Evolutionary conservation across 2,888 invertebrate species (phyloP).

Genomic region (Lathronympha strigana): DNA sequence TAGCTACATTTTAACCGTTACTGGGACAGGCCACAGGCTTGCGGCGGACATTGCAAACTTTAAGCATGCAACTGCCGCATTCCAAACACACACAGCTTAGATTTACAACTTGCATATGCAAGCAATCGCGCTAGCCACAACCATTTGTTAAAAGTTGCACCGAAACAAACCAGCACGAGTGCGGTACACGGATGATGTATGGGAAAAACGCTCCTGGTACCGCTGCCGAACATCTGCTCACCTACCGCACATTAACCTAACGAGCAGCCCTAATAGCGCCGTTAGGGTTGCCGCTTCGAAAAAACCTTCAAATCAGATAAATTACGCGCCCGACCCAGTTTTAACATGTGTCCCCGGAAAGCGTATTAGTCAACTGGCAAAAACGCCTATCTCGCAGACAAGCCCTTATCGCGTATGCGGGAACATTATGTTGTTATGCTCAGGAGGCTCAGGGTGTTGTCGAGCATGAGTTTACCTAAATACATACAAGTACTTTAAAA

Average conservation of each 20-base stretch:
- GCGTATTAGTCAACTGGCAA: constrained; percentile 71
- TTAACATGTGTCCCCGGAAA: constrained; percentile 62
- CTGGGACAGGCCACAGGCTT: not conserved
- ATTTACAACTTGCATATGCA: constrained; percentile 40
- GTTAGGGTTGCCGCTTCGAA: constrained; percentile 67
- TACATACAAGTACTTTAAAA: not conserved
- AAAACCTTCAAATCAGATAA: constrained; percentile 77
- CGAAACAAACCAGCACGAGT: constrained; percentile 50
- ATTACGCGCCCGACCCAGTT: constrained; percentile 69
- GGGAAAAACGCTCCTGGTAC: constrained; percentile 69
- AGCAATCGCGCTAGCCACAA: constrained; percentile 38
- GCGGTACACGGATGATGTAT: constrained; percentile 71
- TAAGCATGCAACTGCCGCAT: constrained; percentile 32
- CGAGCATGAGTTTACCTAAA: constrained; percentile 4
- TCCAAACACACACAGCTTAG: constrained; percentile 26
- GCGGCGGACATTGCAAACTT: constrained; percentile 35
- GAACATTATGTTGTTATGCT: constrained; percentile 24
- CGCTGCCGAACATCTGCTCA: constrained; percentile 71
- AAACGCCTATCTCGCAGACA: constrained; percentile 63
- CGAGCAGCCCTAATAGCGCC: constrained; percentile 80
- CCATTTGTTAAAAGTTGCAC: constrained; percentile 42
- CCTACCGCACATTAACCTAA: constrained; percentile 80
- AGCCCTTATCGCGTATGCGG: constrained; percentile 36
- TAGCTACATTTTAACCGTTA: constrained; percentile 14
- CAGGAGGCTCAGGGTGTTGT: constrained; percentile 21